Evolutionary conservation across 2,888 invertebrate species (phyloP).

Genomic region (Incurvaria masculella): DNA sequence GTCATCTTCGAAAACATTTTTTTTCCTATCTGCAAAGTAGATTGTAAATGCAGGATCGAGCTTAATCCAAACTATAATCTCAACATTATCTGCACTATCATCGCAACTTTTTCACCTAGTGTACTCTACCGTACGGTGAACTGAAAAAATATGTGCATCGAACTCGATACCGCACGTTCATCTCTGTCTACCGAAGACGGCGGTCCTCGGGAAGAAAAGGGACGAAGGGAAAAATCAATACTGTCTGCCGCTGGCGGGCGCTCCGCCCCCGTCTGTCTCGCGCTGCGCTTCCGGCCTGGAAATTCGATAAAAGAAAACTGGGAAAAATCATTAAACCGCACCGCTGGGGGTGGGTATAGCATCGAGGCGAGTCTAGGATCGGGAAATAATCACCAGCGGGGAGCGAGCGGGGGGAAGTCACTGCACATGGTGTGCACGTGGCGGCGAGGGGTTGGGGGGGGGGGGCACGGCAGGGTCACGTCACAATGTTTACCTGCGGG

Average conservation of each 20-base stretch:
- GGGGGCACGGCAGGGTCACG: too few relatives aligned
- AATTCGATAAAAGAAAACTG: constrained; percentile 54
- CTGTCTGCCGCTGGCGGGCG: constrained; percentile 52
- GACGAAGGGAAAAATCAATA: constrained; percentile 50
- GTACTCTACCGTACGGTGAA: too few relatives aligned
- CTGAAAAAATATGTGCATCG: background rate
- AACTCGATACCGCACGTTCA: background rate
- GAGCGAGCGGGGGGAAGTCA: background rate
- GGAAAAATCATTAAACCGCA: constrained; percentile 46
- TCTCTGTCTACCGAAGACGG: background rate
- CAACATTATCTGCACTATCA: too few relatives aligned
- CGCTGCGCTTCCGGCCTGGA: constrained; percentile 51
- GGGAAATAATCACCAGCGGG: too few relatives aligned
- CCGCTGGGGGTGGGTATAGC: too few relatives aligned
- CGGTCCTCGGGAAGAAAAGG: constrained; percentile 19
- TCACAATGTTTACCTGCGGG: constrained; percentile 53
- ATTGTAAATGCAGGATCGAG: too few relatives aligned
- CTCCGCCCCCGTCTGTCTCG: constrained; percentile 26
- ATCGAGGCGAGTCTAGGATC: too few relatives aligned
- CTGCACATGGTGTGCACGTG: constrained; percentile 48
- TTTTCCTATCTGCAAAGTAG: too few relatives aligned
- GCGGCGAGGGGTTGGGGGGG: constrained; percentile 16
- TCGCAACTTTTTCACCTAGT: background rate
- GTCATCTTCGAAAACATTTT: too few relatives aligned
- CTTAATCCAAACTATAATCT: too few relatives aligned